Conservation (phyloP, 2,797 vertebrate genomes). For the Microcaecilia unicolor region DNA sequence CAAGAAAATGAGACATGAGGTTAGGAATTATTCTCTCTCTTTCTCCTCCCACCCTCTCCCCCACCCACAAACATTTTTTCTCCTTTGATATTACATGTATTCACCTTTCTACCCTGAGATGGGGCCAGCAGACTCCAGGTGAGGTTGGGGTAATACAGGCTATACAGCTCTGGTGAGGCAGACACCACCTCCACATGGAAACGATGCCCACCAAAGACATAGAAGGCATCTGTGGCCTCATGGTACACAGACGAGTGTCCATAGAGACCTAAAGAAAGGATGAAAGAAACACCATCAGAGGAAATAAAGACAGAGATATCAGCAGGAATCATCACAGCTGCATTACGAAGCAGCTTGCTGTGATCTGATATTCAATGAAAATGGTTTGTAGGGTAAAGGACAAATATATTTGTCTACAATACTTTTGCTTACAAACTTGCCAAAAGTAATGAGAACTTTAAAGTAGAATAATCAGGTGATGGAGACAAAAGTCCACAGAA, state of each 20-base stretch:
- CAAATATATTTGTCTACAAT: too few species aligned
- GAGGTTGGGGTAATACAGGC: slow-evolving; percentile 79
- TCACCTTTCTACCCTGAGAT: slow-evolving; percentile 80
- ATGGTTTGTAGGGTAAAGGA: too few species aligned
- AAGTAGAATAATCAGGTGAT: too few species aligned
- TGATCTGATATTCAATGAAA: too few species aligned
- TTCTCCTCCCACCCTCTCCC: too few species aligned
- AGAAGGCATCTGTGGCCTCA: slow-evolving; percentile 77
- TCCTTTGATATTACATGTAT: background rate
- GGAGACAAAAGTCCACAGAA: too few species aligned
- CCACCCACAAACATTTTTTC: background rate
- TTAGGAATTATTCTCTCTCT: background rate
- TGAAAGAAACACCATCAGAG: background rate
- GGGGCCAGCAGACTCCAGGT: slow-evolving; percentile 87
- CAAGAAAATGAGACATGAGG: background rate
- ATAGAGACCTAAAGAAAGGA: slow-evolving; percentile 63
- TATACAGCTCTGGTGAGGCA: slow-evolving; percentile 82
- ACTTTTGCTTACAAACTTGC: too few species aligned
- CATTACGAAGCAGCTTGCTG: too few species aligned
- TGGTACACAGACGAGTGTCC: slow-evolving; percentile 88
- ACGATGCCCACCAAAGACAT: slow-evolving; percentile 84
- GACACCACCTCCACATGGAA: slow-evolving; percentile 83
- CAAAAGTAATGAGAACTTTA: too few species aligned
- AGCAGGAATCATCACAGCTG: too few species aligned
- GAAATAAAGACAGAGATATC: background rate